A percentile compares a stretch with the other conserved stretches of the same genome.
phyloP scores from a whole-genome alignment of 23 tunicate genomes.

The Trididemnum clinides region DNA sequence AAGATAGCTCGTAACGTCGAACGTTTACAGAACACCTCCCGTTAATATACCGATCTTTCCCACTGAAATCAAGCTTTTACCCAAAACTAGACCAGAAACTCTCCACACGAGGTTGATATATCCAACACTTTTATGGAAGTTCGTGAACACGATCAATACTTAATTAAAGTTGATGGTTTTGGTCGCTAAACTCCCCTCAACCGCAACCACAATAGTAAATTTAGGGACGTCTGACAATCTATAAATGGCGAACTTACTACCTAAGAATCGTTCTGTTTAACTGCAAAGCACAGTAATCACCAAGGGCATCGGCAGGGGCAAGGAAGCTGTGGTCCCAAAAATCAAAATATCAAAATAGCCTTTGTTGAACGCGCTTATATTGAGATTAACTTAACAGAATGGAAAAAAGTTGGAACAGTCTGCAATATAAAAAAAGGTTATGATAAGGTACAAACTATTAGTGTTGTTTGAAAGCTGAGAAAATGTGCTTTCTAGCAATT shows the following conservation, averaged over 20 bases:
- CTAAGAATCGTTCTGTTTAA: too few species aligned
- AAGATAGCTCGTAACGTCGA: neutral
- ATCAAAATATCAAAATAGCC: too few species aligned
- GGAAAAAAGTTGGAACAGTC: too few species aligned
- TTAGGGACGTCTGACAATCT: neutral
- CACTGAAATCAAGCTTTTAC: neutral
- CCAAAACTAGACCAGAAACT: neutral
- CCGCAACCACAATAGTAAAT: neutral
- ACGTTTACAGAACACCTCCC: neutral
- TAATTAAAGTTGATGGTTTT: neutral
- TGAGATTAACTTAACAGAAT: too few species aligned
- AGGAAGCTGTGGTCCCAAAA: too few species aligned
- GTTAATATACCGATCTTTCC: neutral
- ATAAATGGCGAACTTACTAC: neutral
- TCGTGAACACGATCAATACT: neutral
- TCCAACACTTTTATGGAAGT: neutral
- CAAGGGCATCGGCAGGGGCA: too few species aligned
- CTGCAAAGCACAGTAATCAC: too few species aligned
- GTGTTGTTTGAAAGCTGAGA: too few species aligned
- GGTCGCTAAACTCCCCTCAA: neutral
- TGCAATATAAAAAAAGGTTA: too few species aligned
- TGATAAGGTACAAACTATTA: too few species aligned
- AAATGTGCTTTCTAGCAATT: too few species aligned
- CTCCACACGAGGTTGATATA: neutral
- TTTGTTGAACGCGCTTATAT: too few species aligned